A percentile compares a stretch with the other conserved stretches of the same genome.
phyloP scores from a whole-genome alignment of 2,797 vertebrate species.

The Amblyopsis hoosieri region DNA sequence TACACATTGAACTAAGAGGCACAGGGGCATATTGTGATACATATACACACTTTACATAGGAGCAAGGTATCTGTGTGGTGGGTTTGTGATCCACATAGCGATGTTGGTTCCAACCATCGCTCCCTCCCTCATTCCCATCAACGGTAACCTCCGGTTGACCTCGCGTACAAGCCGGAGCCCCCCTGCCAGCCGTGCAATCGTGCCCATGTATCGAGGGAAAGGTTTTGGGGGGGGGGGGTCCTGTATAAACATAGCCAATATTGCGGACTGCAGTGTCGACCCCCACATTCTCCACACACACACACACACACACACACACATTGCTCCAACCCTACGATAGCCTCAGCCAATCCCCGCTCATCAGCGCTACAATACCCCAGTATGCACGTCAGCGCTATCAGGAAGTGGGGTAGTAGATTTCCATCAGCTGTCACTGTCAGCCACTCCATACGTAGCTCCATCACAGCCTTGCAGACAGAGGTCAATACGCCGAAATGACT shows the following conservation, averaged over 20 bases:
- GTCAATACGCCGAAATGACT: conserved; percentile 56
- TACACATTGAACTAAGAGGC: conserved; percentile 3
- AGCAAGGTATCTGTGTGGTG: not conserved
- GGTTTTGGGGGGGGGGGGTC: conserved; percentile 9
- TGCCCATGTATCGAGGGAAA: conserved; percentile 73
- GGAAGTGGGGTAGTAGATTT: too few species aligned
- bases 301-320: too few species aligned
- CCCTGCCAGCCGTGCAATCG: conserved; percentile 25
- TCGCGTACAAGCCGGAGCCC: not conserved
- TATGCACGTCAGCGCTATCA: too few species aligned
- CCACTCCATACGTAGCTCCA: too few species aligned
- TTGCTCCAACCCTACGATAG: too few species aligned
- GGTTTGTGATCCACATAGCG: too few species aligned
- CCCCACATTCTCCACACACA: too few species aligned
- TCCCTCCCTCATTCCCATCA: not conserved
- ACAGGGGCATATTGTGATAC: conserved; percentile 8
- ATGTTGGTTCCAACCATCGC: not conserved
- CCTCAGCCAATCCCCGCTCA: too few species aligned
- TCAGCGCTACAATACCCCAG: too few species aligned
- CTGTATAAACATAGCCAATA: too few species aligned
- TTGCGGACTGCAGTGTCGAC: too few species aligned
- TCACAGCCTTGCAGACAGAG: conserved; percentile 5
- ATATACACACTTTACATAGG: not conserved
- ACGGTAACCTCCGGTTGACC: conserved; percentile 26
- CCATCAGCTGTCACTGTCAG: too few species aligned